Evolutionary conservation across 2,888 invertebrate genomes (phyloP).

Genomic region (Portevinia maculata): DNA sequence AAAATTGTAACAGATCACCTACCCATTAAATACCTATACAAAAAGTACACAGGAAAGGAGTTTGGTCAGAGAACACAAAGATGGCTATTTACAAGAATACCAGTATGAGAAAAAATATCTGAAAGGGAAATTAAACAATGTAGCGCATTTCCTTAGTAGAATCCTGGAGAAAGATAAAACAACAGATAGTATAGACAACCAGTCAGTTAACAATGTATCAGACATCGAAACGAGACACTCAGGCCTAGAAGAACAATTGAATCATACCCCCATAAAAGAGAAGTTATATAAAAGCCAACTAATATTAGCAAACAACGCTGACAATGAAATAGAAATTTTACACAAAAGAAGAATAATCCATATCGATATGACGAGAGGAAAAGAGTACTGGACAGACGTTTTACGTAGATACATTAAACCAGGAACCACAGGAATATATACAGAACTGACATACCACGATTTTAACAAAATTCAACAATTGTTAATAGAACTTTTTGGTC

Average conservation of each 20-base stretch:
- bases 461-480: conserved; percentile 22
- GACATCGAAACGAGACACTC: background rate
- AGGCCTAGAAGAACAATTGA: background rate
- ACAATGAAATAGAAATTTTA: conserved; percentile 23
- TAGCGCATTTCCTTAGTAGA: conserved; percentile 12
- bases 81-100: conserved; percentile 2
- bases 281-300: conserved; percentile 16
- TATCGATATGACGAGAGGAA: conserved; percentile 6
- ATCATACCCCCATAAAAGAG: conserved; percentile 20
- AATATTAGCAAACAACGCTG: conserved; percentile 1
- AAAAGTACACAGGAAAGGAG: background rate
- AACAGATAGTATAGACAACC: background rate
- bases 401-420: conserved; percentile 38
- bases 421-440: conserved; percentile 19
- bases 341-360: conserved; percentile 10
- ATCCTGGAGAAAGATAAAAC: background rate
- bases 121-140: background rate
- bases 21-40: background rate
- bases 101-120: conserved; percentile 11
- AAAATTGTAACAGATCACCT: background rate
- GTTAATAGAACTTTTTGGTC: conserved; percentile 21
- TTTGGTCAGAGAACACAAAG: background rate
- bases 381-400: conserved; percentile 18
- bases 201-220: conserved; percentile 6
- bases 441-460: conserved; percentile 15